Base-by-base conservation (phyloP, 2,888 invertebrate species). In the Lithophane semibrunnea region DNA sequence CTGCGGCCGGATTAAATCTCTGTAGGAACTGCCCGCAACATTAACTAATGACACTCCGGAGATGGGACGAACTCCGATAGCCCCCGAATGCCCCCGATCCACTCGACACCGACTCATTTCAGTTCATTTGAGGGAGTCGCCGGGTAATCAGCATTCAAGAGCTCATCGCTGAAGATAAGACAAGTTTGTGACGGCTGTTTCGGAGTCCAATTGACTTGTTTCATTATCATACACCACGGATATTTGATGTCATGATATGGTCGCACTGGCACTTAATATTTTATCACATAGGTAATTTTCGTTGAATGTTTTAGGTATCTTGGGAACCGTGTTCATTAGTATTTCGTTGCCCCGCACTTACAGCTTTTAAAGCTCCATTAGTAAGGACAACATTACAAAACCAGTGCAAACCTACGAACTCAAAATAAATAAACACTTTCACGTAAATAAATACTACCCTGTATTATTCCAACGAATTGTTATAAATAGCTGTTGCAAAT, bases 1-100 rank as follows among this genome's bases (percentile, higher is more conserved):
- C 92, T 90, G 88, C 75, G 90, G 88, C 86, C 82, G 93, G 94
- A 94, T 94, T 93, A 93, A 92, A 94, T 94, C 94, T 92, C 89
- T 84, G 89, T 90, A 90, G 92, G 91, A 92, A 93, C 93, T 93
- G 94, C 89, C 94, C 94, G 93, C 94, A 94, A 94, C 94, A 94
- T 94, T 94, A 94, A 94, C 94, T 94, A 94, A 94, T 94, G 94
- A 94, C 92, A 91, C 90, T 91, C 90, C 88, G 89, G 92, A 93
- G 94, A 93, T 94, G 92, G 90, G 91, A 85, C 85, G 84, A 87
- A 87, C 84, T 85, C 85, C 88, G 93, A 92, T 94, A 94, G 91
- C 91, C 88, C 74, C 86, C 87, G 93, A 92, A 94, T 93, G 91
- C 91, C 86, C 82, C 81, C 70, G 86, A 92, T 90, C 84, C 84